phyloP scores from a whole-genome alignment of 2,797 vertebrate genomes.

The Pelodytes ibericus region DNA sequence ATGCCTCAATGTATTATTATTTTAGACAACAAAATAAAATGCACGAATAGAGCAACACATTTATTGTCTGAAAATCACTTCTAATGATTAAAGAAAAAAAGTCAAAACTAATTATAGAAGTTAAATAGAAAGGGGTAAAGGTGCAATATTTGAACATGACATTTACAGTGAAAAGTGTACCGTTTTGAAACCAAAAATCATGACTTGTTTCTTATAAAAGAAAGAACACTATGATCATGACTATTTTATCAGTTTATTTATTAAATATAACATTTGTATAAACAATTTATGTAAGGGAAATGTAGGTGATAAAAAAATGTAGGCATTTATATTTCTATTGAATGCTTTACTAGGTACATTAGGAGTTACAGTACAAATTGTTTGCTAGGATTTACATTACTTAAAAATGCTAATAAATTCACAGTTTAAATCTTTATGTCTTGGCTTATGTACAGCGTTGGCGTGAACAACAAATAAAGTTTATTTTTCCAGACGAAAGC shows the following conservation, averaged over 20 bases:
- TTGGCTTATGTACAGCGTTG: conserved; percentile 48
- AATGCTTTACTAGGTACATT: conserved; percentile 41
- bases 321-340: conserved; percentile 39
- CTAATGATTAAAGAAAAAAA: neutral
- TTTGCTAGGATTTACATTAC: conserved; percentile 47
- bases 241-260: conserved; percentile 33
- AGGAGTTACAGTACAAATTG: conserved; percentile 52
- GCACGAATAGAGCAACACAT: neutral
- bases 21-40: neutral
- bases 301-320: conserved; percentile 30
- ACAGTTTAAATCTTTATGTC: conserved; percentile 53
- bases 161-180: neutral
- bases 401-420: conserved; percentile 52
- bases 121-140: neutral
- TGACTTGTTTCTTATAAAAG: neutral
- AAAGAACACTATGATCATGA: neutral
- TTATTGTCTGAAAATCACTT: conserved; percentile 2
- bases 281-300: conserved; percentile 38
- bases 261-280: conserved; percentile 50
- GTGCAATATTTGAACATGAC: neutral
- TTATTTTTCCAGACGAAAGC: conserved; percentile 35
- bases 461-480: conserved; percentile 17
- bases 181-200: neutral
- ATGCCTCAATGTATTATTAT: neutral
- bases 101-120: neutral